Conservation (phyloP, 2,113 vertebrate genomes). For the Acinonyx jubatus region DNA sequence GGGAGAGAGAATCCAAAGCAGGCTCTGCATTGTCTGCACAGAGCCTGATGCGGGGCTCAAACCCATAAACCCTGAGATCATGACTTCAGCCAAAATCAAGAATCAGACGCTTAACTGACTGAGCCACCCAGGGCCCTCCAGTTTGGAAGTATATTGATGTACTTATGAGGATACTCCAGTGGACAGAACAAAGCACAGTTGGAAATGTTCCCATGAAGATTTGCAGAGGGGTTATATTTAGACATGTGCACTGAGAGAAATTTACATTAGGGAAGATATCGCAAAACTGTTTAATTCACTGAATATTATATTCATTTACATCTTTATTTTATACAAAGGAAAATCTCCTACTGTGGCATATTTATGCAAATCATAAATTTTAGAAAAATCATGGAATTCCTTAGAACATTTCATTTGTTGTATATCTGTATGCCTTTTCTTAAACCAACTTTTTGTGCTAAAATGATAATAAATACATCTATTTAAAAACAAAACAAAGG, state of each 20-base stretch:
- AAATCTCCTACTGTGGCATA: neutral
- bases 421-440: neutral
- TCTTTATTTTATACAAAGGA: neutral
- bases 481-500: conserved; percentile 33
- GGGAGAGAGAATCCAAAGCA: too few relatives aligned
- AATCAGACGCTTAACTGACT: too few relatives aligned
- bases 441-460: neutral
- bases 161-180: neutral
- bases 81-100: too few relatives aligned
- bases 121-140: too few relatives aligned
- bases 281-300: neutral
- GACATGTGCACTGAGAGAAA: neutral
- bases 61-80: too few relatives aligned
- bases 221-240: neutral
- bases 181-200: neutral
- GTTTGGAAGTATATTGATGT: neutral
- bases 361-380: conserved; percentile 15
- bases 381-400: neutral
- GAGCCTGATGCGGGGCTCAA: too few relatives aligned
- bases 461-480: neutral
- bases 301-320: neutral
- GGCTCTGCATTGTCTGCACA: too few relatives aligned
- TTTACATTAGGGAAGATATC: neutral
- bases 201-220: neutral
- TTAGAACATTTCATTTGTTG: neutral